Conservation (phyloP, 2,113 vertebrate species). For the Chaenocephalus aceratus region DNA sequence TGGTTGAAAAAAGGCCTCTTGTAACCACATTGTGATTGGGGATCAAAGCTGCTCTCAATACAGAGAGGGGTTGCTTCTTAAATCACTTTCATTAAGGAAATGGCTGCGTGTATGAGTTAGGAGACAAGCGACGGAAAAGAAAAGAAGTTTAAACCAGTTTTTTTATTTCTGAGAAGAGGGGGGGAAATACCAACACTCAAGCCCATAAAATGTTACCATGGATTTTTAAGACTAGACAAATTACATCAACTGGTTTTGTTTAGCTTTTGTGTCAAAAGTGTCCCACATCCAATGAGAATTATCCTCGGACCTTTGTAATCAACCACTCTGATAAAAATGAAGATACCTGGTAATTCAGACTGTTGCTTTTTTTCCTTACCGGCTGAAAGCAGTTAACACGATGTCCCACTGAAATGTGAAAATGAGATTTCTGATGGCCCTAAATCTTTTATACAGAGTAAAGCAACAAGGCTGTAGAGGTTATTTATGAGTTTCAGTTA, state of each 20-base stretch:
- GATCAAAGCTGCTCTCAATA: background rate
- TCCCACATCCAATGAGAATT: background rate
- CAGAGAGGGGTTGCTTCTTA: background rate
- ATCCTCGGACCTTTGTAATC: background rate
- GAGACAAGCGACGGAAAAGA: background rate
- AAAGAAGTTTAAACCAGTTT: background rate
- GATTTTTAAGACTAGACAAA: background rate
- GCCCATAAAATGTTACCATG: background rate
- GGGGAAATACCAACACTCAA: background rate
- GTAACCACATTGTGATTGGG: background rate
- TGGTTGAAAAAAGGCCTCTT: background rate
- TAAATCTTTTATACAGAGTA: no score
- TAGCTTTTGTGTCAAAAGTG: background rate
- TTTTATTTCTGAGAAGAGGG: conserved; percentile 2
- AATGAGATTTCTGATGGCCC: no score
- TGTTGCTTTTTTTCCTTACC: no score
- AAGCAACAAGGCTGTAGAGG: no score
- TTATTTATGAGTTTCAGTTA: no score
- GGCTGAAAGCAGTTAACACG: no score
- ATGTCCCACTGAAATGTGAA: no score
- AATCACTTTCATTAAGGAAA: conserved; percentile 8
- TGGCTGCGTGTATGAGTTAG: background rate
- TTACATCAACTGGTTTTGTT: background rate
- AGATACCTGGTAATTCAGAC: background rate
- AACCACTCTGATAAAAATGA: conserved; percentile 45